Percentiles rank a stretch among this genome's conserved stretches.
phyloP scores from a whole-genome alignment of 1,140 invertebrate genomes.

The Aphelenchoides avenae region DNA sequence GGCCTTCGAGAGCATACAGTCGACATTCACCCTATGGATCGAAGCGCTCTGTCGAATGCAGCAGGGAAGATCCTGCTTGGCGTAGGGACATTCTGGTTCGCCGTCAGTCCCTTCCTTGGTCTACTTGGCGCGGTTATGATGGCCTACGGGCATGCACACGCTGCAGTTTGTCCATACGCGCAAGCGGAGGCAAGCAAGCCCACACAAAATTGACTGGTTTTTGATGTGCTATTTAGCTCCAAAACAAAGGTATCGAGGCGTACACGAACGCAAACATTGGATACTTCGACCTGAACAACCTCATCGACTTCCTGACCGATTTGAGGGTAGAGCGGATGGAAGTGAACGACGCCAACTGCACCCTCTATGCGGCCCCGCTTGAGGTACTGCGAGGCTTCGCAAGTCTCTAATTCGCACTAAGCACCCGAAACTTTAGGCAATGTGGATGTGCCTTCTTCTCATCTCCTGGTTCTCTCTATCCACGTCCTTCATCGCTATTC shows the following conservation, averaged over 20 bases:
- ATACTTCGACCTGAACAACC: constrained; percentile 22
- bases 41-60: constrained; percentile 11
- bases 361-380: constrained; percentile 10
- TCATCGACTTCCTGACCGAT: constrained; percentile 31
- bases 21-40: constrained; percentile 29
- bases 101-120: constrained; percentile 13
- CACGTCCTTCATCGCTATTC: constrained; percentile 8
- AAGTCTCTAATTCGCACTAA: neutral
- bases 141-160: constrained; percentile 18
- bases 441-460: constrained; percentile 18
- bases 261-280: constrained; percentile 27
- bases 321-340: constrained; percentile 18
- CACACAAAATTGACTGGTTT: constrained; percentile 1
- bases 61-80: constrained; percentile 12
- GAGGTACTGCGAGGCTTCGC: constrained; percentile 19
- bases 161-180: constrained; percentile 19
- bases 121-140: constrained; percentile 16
- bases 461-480: constrained; percentile 16
- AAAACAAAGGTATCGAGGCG: constrained; percentile 33
- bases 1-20: constrained; percentile 10
- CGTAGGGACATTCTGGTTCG: constrained; percentile 3
- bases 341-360: constrained; percentile 26
- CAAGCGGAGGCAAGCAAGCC: constrained; percentile 23
- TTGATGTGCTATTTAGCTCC: constrained; percentile 17
- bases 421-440: constrained; percentile 19